A percentile compares a stretch with the other conserved stretches of the same genome.
phyloP scores from a whole-genome alignment of 2,888 invertebrate species.

The Thyatira batis region DNA sequence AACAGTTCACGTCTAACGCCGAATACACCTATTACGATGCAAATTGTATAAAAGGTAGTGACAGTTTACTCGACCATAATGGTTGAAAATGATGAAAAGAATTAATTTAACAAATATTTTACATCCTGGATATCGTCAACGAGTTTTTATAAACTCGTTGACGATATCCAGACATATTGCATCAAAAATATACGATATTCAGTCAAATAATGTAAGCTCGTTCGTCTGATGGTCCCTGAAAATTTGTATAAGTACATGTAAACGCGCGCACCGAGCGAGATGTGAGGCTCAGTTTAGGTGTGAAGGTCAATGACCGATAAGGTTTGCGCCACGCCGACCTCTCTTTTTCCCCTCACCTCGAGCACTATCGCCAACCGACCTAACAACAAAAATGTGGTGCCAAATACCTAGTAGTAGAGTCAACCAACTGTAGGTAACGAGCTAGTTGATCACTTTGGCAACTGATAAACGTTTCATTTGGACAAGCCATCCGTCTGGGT shows the following conservation, averaged over 20 bases:
- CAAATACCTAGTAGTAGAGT: constrained; percentile 30
- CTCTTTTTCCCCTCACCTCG: constrained; percentile 53
- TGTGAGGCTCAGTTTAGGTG: constrained; percentile 79
- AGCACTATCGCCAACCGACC: constrained; percentile 50
- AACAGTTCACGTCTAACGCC: neutral
- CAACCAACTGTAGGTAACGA: constrained; percentile 4
- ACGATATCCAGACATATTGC: too few species aligned
- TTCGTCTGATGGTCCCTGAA: constrained; percentile 49
- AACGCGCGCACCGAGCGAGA: constrained; percentile 60
- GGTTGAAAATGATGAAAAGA: too few species aligned
- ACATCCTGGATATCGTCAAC: too few species aligned
- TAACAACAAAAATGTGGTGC: constrained; percentile 47
- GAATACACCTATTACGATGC: neutral
- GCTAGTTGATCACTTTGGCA: constrained; percentile 5
- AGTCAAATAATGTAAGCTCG: constrained; percentile 33
- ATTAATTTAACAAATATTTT: too few species aligned
- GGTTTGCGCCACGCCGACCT: constrained; percentile 68
- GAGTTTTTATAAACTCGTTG: too few species aligned
- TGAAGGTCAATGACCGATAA: constrained; percentile 81
- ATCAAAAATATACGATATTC: constrained; percentile 17
- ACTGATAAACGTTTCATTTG: constrained; percentile 6
- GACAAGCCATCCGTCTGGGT: constrained; percentile 2
- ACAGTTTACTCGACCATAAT: too few species aligned
- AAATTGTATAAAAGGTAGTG: neutral
- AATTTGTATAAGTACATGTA: constrained; percentile 46